These are phyloP conservation scores for Bradypus variegatus DNA, from an alignment of 2,797 vertebrate genomes.

Conservation along the genomic window DNA sequence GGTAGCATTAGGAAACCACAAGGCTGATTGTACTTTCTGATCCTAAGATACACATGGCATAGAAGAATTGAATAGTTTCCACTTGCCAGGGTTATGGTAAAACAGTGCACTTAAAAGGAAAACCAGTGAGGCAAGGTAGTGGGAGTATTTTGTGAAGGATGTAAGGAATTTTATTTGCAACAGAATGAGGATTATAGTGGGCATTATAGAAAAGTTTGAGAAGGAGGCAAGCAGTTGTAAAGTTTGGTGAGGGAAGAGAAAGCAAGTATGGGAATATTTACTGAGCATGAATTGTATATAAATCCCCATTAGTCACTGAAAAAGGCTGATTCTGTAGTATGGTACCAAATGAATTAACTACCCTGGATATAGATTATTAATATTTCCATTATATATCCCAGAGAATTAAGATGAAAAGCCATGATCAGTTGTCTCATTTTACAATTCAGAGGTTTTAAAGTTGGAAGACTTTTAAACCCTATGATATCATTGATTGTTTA, in stretches of 20 bases:
- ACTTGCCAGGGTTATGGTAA: not conserved
- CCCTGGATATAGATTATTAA: not conserved
- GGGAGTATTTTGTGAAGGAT: constrained; percentile 5
- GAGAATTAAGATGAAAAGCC: not conserved
- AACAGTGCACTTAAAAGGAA: not conserved
- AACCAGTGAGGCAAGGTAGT: not conserved
- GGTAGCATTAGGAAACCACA: not conserved
- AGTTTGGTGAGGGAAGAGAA: not conserved
- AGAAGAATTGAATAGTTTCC: not conserved
- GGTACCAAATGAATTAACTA: not conserved
- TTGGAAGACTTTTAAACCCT: not conserved
- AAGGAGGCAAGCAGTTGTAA: not conserved
- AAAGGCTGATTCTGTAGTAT: not conserved
- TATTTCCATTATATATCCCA: not conserved
- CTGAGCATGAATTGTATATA: not conserved
- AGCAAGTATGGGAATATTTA: not conserved
- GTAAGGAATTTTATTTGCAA: not conserved
- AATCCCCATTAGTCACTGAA: not conserved
- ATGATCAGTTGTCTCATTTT: not conserved
- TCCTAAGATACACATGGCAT: not conserved
- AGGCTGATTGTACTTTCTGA: not conserved
- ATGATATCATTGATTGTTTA: not conserved
- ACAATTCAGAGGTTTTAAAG: constrained; percentile 15
- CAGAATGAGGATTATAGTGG: not conserved
- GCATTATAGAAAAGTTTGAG: not conserved